Evolutionary conservation across 1,140 invertebrate genomes (phyloP).

Genomic region (Pseudobourletiella spinata): DNA sequence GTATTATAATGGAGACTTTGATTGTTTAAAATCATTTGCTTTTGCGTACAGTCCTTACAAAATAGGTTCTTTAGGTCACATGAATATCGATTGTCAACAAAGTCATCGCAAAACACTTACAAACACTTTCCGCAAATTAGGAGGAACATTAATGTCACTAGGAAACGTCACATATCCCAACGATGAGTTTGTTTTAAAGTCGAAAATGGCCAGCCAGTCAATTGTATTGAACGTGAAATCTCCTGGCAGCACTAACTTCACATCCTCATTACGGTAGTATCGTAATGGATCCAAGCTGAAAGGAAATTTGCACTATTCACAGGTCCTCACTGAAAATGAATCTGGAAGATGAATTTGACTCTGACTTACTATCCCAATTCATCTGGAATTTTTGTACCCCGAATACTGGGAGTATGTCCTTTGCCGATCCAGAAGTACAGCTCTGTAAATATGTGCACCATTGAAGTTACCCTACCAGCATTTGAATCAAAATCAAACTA

Average conservation of each 20-base stretch:
- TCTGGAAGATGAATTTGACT: too few species aligned
- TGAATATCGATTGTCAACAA: too few species aligned
- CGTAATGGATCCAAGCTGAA: conserved; percentile 48
- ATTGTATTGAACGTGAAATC: conserved; percentile 73
- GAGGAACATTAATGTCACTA: conserved; percentile 73
- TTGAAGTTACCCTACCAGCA: conserved; percentile 1
- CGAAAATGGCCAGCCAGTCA: conserved; percentile 75
- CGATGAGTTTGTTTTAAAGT: conserved; percentile 59
- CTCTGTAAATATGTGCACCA: conserved; percentile 41
- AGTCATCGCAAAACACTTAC: too few species aligned
- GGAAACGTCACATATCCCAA: conserved; percentile 70
- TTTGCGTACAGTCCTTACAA: too few species aligned
- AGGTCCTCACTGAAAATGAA: too few species aligned
- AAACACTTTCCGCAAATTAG: conserved; percentile 58
- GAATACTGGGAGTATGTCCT: conserved; percentile 62
- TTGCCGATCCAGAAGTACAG: conserved; percentile 81
- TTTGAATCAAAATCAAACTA: not conserved
- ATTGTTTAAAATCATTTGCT: too few species aligned
- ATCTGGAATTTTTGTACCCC: conserved; percentile 58
- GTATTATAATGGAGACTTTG: too few species aligned
- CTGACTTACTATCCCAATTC: conserved; percentile 85
- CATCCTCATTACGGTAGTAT: conserved; percentile 61
- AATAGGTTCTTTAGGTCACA: too few species aligned
- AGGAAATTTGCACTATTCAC: too few species aligned
- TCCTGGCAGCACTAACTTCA: conserved; percentile 68